Evolutionary conservation across 1,140 invertebrate genomes (phyloP).

Genomic region (Drosophila mauritiana): DNA sequence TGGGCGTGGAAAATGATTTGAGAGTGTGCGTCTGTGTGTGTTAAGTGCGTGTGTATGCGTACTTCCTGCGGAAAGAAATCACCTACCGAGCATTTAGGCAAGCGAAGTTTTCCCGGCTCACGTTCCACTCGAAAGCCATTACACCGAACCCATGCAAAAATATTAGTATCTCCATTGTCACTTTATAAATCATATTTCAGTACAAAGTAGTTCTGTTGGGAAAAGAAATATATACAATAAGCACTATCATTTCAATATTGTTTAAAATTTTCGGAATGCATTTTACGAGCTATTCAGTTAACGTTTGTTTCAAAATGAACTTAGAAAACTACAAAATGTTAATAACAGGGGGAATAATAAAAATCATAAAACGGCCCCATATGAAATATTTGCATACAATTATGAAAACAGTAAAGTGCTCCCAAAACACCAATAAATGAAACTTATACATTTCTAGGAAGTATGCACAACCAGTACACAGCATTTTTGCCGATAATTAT

Average conservation of each 20-base stretch:
- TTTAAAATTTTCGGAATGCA: too few species aligned
- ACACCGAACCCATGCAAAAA: conserved; percentile 42
- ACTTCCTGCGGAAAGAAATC: conserved; percentile 70
- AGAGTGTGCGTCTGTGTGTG: conserved; percentile 25
- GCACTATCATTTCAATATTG: too few species aligned
- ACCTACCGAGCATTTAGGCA: conserved; percentile 71
- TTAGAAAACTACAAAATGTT: background rate
- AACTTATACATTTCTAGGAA: background rate
- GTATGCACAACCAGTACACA: too few species aligned
- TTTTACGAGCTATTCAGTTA: background rate
- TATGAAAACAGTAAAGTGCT: background rate
- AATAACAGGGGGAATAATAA: background rate
- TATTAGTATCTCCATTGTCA: conserved; percentile 28
- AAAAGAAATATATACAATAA: too few species aligned
- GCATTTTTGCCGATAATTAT: too few species aligned
- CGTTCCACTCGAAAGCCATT: conserved; percentile 75
- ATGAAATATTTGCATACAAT: background rate
- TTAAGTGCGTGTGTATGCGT: conserved; percentile 55
- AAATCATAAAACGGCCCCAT: background rate
- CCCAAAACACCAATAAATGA: background rate
- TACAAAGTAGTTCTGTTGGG: too few species aligned
- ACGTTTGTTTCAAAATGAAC: background rate
- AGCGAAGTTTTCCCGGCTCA: conserved; percentile 71
- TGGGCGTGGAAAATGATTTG: conserved; percentile 60
- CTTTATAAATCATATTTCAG: background rate